phyloP scores from a whole-genome alignment of 2,113 vertebrate species.

The Numida meleagris region DNA sequence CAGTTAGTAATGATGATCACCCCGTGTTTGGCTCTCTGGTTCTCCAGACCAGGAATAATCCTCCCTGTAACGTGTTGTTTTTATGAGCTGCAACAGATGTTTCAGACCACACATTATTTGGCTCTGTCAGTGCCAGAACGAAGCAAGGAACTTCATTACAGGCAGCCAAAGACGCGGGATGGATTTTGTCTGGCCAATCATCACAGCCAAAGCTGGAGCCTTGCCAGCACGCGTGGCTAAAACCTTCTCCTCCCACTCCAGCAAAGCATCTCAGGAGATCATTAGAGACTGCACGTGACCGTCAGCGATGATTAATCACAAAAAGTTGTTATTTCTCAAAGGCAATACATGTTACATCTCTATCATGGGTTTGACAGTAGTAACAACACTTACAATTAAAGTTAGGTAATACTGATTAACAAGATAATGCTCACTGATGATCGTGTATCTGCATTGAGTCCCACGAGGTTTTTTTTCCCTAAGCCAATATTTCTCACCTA shows the following conservation, averaged over 20 bases:
- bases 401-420: neutral
- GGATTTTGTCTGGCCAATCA: neutral
- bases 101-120: neutral
- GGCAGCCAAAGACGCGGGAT: accelerated
- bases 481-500: neutral
- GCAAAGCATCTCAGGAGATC: slow-evolving; percentile 3
- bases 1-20: neutral
- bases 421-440: neutral
- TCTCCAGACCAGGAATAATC: neutral
- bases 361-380: neutral
- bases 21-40: neutral
- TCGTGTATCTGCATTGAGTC: neutral
- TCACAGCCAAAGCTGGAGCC: neutral
- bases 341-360: neutral
- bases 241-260: neutral
- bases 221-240: neutral
- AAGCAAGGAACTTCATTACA: neutral
- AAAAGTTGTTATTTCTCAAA: neutral
- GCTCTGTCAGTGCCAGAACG: neutral
- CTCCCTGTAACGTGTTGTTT: accelerated
- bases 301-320: neutral
- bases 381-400: neutral
- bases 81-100: neutral
- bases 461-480: neutral
- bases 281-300: neutral